Conservation (phyloP, 2,888 invertebrate genomes). For the Protophormia terraenovae region DNA sequence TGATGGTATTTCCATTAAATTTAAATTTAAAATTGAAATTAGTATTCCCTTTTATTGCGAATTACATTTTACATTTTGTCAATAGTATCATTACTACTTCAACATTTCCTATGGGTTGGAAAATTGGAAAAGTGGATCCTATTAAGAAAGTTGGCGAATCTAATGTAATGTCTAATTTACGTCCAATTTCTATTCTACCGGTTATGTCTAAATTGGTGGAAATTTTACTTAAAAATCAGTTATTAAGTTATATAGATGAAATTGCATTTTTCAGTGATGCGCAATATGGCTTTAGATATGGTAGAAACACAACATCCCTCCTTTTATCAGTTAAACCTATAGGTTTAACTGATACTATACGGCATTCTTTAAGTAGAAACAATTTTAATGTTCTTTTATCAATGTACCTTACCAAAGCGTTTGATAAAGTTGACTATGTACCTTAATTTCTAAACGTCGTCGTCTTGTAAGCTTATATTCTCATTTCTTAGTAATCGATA, state of each 20-base stretch:
- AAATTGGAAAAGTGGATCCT: background rate
- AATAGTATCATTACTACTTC: background rate
- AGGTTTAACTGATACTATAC: background rate
- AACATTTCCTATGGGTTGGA: background rate
- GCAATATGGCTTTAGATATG: background rate
- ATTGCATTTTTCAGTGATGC: background rate
- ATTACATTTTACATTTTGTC: background rate
- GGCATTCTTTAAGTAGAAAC: background rate
- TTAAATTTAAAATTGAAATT: too few relatives aligned
- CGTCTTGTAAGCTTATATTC: background rate
- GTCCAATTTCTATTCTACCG: background rate
- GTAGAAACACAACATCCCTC: background rate
- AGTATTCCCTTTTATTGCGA: background rate
- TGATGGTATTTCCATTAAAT: background rate
- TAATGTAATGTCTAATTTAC: background rate
- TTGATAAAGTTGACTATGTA: background rate
- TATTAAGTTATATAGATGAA: background rate
- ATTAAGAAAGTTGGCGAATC: background rate
- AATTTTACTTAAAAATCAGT: background rate
- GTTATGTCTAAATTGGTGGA: background rate
- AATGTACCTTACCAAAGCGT: background rate
- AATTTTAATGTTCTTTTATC: background rate
- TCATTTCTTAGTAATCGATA: background rate
- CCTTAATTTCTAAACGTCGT: background rate
- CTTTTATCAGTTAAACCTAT: too few relatives aligned